Evolutionary conservation across 2,797 vertebrate species (phyloP).

Genomic region (Chelmon rostratus): DNA sequence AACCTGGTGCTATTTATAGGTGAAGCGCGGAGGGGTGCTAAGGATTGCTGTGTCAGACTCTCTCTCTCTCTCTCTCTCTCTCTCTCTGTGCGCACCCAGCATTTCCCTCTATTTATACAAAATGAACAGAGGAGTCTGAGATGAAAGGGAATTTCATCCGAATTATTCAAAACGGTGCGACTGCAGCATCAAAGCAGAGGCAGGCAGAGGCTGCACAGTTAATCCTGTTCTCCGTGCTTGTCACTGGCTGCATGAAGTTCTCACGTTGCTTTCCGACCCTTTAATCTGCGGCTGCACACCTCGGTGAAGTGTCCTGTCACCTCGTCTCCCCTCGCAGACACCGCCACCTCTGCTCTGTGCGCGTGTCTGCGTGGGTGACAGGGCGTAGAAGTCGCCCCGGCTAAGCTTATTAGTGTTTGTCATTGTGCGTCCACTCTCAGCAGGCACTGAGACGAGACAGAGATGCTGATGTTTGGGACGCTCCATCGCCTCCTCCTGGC

Average conservation of each 20-base stretch:
- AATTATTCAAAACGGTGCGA: slow-evolving; percentile 50
- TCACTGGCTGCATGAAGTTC: slow-evolving; percentile 27
- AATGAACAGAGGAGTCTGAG: slow-evolving; percentile 35
- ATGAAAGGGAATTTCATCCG: slow-evolving; percentile 55
- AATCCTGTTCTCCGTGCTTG: slow-evolving; percentile 57
- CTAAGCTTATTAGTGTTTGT: slow-evolving; percentile 35
- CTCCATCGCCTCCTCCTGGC: slow-evolving; percentile 76
- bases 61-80: slow-evolving; percentile 17
- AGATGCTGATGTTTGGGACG: slow-evolving; percentile 72
- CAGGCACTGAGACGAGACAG: slow-evolving; percentile 66
- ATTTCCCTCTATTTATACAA: slow-evolving; percentile 38
- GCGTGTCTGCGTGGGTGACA: slow-evolving; percentile 29
- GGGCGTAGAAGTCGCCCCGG: slow-evolving; percentile 25
- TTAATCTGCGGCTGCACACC: slow-evolving; percentile 41
- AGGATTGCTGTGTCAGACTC: slow-evolving; percentile 82
- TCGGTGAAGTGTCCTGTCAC: slow-evolving; percentile 37
- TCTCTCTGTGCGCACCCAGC: neutral
- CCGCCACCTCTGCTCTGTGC: slow-evolving; percentile 23
- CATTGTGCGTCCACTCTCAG: slow-evolving; percentile 34
- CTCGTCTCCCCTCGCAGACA: slow-evolving; percentile 10
- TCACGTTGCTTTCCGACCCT: slow-evolving; percentile 26
- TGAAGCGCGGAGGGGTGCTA: slow-evolving; percentile 73
- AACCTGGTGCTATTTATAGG: slow-evolving; percentile 83
- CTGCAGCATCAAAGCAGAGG: slow-evolving; percentile 51
- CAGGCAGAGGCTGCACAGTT: slow-evolving; percentile 31